Evolutionary conservation across 2,888 invertebrate genomes (phyloP), one percentile per base, ranked within the genome.

Genomic region (Drosophila ustulata): DNA sequence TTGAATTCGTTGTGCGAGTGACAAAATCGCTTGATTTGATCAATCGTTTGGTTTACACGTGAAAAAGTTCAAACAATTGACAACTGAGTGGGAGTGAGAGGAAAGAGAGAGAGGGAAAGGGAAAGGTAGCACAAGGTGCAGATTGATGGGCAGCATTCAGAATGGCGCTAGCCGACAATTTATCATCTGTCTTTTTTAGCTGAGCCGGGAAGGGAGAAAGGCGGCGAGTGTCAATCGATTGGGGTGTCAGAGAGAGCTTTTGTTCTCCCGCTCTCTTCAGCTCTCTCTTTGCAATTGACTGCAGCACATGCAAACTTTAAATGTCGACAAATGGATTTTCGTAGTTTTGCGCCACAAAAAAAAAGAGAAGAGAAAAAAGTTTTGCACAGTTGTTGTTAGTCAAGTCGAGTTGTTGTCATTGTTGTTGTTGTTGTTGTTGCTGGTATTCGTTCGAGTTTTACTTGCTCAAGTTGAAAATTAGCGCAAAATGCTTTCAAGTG

Each of bases 291-390:
- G 87, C 72, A 68, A 65, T 70, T 82, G 80, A 79, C 73, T 70
- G 80, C 66, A 66, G 86, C 69, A 77, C 80, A 83, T 83, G 83
- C 88, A 87, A 84, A 88, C 73, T 75, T 73, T 72, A 75, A 89
- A 80, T 87, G 78, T 71, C 81, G 78, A 83, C 76, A 85, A 85
- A 85, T 89, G 85, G 74, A 87, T 85, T 89, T 89, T 76, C 68
- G 73, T 75, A 84, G 88, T 88, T 78, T 64, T 57, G 53, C 34
- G 65, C 75, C 72, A 45, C 84, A 76, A 47, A 63, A 18, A 18
- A 18, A 18, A 18, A 18, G 18, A 18, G 18, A 2, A 18, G 1
- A 18, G 18, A 1, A 18, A 63, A 62, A 52, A 51, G 64, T 18
- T 58, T 58, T 18, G 9, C 32, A 28, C 18, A 9, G 47, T 39